Evolutionary conservation across 2,888 invertebrate species (phyloP), one percentile per base, ranked within the genome.

Genomic region (Latrodectus elegans): DNA sequence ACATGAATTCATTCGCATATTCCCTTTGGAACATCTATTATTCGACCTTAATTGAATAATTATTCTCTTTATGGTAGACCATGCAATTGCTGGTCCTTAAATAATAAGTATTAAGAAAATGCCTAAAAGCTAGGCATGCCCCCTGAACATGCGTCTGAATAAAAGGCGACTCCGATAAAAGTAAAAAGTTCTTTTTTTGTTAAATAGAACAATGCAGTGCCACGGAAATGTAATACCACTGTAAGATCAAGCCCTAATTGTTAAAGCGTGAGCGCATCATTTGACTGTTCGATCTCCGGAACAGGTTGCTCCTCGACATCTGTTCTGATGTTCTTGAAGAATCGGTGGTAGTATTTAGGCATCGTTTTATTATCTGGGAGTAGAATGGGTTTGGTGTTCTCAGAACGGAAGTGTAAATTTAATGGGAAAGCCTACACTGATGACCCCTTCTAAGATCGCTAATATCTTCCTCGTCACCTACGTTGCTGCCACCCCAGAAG

Each of bases 211-310:
- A 79, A 79, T 82, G 67, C 68, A 68, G 73, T 75, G 38, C 38
- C 38, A 1, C 49, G 51, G 71, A 22, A 60, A 74, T 70, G 77
- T 22, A 75, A 38, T 49, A 75, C 15, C 68, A 71, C 76, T 52
- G 55, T 76, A 51, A 15, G 52, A 67, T 65, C 65, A 60, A 53
- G 53, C 12, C 26, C n/a, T 84, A 84, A 84, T 84, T 53, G 77
- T 11, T 53, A 73, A 78, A 73, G 73, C 84, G 84, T 84, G 84
- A 78, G 72, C 65, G 52, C 55, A 78, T 67, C 84, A 84, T 84
- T 84, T 78, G 53, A 73, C 38, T 17, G 38, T 26, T 9, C 55
- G 17, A 22, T 53, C 64, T 73, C 52, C 64, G 67, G 26, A 65
- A 14, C 26, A 51, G 65, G 22, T 81, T 81, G 73, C 67, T 38